Evolutionary conservation across 2,113 vertebrate species (phyloP).

Genomic region (Patagioenas fasciata): DNA sequence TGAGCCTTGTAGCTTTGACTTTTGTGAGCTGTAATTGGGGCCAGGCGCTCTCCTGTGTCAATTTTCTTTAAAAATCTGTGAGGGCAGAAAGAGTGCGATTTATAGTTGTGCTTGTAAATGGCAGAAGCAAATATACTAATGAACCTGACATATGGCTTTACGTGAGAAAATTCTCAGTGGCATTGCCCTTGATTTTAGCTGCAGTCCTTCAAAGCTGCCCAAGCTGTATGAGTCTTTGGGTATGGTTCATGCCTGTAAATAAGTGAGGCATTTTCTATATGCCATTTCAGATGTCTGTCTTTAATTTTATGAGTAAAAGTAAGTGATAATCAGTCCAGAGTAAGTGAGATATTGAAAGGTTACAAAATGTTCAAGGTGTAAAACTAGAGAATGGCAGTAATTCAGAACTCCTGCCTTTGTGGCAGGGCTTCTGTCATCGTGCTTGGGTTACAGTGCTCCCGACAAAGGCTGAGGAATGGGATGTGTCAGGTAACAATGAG

Average conservation of each 20-base stretch:
- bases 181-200: constrained; percentile 21
- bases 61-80: constrained; percentile 49
- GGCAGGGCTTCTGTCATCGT: not conserved
- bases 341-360: not conserved
- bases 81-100: constrained; percentile 8
- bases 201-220: constrained; percentile 9
- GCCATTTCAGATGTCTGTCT: not conserved
- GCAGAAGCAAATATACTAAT: constrained; percentile 53
- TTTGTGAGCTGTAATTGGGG: constrained; percentile 31
- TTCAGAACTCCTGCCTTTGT: not conserved
- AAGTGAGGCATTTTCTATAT: not conserved
- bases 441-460: not conserved
- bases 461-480: not conserved
- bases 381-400: not conserved
- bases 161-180: not conserved
- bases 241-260: not conserved
- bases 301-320: constrained; percentile 23
- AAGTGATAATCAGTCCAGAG: not conserved
- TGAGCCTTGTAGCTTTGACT: constrained; percentile 31
- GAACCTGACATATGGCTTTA: constrained; percentile 17
- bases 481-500: not conserved
- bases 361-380: not conserved
- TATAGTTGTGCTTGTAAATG: constrained; percentile 14
- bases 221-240: not conserved
- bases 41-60: constrained; percentile 28